phyloP scores from a whole-genome alignment of 1,140 invertebrate species.

The Bombyx mandarina region DNA sequence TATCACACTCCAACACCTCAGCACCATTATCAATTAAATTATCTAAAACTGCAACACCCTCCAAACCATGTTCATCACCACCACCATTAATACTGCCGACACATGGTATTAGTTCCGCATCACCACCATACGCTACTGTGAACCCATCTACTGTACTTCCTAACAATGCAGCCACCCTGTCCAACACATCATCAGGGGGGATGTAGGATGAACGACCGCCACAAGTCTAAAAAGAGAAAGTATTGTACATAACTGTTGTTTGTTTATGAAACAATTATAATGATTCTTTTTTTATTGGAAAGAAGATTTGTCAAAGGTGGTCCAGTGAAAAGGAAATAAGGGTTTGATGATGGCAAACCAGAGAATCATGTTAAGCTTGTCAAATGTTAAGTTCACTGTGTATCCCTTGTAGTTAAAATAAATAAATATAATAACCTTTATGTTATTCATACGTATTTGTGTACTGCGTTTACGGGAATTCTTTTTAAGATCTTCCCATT shows the following conservation, averaged over 20 bases:
- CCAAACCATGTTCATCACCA: not conserved
- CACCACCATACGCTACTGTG: not conserved
- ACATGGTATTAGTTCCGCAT: not conserved
- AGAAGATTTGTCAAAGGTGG: no score
- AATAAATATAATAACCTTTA: slow-evolving; percentile 7
- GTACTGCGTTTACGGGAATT: slow-evolving; percentile 12
- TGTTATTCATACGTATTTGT: slow-evolving; percentile 5
- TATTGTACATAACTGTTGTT: not conserved
- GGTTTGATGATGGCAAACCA: no score
- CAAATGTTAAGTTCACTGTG: not conserved
- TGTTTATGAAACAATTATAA: no score
- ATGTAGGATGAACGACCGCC: not conserved
- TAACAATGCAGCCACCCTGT: not conserved
- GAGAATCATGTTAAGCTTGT: no score
- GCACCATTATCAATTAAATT: not conserved
- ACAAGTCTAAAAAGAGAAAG: not conserved
- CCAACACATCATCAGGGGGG: not conserved
- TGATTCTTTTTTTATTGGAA: no score
- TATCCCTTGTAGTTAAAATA: not conserved
- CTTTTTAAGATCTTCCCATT: slow-evolving; percentile 17
- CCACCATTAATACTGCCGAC: not conserved
- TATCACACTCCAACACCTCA: not conserved
- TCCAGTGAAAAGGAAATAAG: no score
- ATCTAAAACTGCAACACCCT: not conserved
- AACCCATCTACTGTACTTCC: not conserved